A percentile compares a stretch with the other conserved stretches of the same genome.
Conservation (phyloP, 2,888 invertebrate genomes). For the Tinea trinotella region DNA sequence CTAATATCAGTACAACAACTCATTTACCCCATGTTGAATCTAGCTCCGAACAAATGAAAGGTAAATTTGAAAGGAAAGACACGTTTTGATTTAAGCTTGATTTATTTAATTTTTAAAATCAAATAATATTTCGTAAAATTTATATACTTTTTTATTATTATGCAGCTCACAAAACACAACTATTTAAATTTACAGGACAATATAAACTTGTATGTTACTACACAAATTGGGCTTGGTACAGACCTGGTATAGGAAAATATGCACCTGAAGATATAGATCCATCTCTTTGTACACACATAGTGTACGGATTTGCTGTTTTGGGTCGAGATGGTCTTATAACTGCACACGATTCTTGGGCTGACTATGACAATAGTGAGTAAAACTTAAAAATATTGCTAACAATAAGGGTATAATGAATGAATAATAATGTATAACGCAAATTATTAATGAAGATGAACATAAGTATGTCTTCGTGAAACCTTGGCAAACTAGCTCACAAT, state of each 20-base stretch:
- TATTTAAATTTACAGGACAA: constrained; percentile 57
- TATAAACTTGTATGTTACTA: constrained; percentile 92
- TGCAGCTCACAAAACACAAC: neutral
- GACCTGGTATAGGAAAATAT: constrained; percentile 85
- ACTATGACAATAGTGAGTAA: constrained; percentile 84
- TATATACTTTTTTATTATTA: neutral
- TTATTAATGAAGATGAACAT: too few species aligned
- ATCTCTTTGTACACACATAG: constrained; percentile 90
- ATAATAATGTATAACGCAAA: too few species aligned
- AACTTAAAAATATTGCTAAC: too few species aligned
- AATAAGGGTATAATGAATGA: neutral
- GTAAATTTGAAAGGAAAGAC: neutral
- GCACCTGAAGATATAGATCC: constrained; percentile 90
- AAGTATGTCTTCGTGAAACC: too few species aligned
- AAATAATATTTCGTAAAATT: neutral
- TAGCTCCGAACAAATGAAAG: neutral
- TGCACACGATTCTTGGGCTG: constrained; percentile 92
- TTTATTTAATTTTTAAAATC: neutral
- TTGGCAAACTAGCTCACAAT: too few species aligned
- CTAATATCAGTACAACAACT: neutral
- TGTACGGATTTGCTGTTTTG: constrained; percentile 94
- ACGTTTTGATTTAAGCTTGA: neutral
- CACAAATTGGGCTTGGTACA: constrained; percentile 95
- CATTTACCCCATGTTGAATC: neutral
- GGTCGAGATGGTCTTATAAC: constrained; percentile 84